Evolutionary conservation across 2,113 vertebrate genomes (phyloP).

Genomic region (Plectropomus leopardus): DNA sequence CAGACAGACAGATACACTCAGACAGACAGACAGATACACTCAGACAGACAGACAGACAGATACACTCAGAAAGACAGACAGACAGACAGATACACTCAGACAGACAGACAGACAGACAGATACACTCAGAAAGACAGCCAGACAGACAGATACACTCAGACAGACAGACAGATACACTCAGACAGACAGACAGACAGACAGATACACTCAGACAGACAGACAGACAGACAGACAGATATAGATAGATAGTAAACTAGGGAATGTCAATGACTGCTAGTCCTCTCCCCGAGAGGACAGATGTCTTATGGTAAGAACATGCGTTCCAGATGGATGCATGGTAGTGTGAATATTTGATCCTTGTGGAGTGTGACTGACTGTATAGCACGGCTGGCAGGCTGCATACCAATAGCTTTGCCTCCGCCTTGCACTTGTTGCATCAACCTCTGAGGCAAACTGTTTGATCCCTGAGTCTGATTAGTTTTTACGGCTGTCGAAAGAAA

Average conservation of each 20-base stretch:
- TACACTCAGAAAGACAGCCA: too few species aligned
- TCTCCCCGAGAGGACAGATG: constrained; percentile 35
- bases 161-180: too few species aligned
- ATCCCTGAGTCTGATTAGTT: constrained; percentile 66
- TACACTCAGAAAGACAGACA: too few species aligned
- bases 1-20: too few species aligned
- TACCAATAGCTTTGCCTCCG: constrained; percentile 67
- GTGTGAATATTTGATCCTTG: constrained; percentile 70
- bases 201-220: too few species aligned
- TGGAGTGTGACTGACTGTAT: constrained; percentile 56
- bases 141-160: too few species aligned
- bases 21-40: too few species aligned
- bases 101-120: too few species aligned
- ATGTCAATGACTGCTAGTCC: constrained; percentile 13
- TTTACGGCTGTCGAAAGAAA: constrained; percentile 59
- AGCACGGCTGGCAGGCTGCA: constrained; percentile 57
- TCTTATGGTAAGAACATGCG: constrained; percentile 39
- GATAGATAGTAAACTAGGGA: neutral
- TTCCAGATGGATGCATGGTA: constrained; percentile 49
- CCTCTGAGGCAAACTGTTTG: constrained; percentile 62
- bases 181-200: too few species aligned
- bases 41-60: too few species aligned
- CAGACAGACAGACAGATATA: too few species aligned
- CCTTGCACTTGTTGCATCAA: constrained; percentile 80
- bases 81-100: too few species aligned